Conservation (phyloP, 2,888 invertebrate species). For the Lasioglossum malachurum region DNA sequence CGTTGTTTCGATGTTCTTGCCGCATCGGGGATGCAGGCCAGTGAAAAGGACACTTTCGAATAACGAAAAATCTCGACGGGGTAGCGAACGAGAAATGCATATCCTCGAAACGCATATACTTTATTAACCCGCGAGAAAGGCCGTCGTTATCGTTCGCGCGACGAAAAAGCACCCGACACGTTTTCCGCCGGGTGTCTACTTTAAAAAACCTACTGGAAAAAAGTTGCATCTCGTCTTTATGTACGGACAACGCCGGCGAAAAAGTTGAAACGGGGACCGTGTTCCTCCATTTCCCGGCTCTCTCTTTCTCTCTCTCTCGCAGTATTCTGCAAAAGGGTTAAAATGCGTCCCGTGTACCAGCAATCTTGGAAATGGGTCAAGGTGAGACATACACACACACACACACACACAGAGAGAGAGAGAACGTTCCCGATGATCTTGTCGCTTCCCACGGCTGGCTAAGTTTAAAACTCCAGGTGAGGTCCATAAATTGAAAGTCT, state of each 20-base stretch:
- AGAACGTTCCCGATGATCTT: neutral
- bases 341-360: constrained; percentile 36
- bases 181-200: constrained; percentile 14
- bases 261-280: constrained; percentile 22
- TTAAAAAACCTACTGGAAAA: neutral
- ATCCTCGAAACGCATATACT: constrained; percentile 12
- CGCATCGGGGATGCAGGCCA: neutral
- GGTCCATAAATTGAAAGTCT: constrained; percentile 28
- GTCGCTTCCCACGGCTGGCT: too few relatives aligned
- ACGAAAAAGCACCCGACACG: constrained; percentile 30
- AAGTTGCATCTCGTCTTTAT: constrained; percentile 5
- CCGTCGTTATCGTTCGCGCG: constrained; percentile 6
- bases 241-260: constrained; percentile 7
- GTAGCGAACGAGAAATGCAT: constrained; percentile 20
- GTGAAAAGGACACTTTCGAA: neutral
- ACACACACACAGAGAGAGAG: neutral
- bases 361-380: constrained; percentile 35
- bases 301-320: neutral
- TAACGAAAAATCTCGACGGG: neutral
- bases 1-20: neutral
- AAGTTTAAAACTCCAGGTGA: constrained; percentile 25
- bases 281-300: constrained; percentile 17
- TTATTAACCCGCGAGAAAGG: constrained; percentile 36
- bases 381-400: constrained; percentile 7
- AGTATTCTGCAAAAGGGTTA: constrained; percentile 27